Evolutionary conservation across 2,888 invertebrate genomes (phyloP).

Genomic region (Kuschelorhynchus macadamiae): DNA sequence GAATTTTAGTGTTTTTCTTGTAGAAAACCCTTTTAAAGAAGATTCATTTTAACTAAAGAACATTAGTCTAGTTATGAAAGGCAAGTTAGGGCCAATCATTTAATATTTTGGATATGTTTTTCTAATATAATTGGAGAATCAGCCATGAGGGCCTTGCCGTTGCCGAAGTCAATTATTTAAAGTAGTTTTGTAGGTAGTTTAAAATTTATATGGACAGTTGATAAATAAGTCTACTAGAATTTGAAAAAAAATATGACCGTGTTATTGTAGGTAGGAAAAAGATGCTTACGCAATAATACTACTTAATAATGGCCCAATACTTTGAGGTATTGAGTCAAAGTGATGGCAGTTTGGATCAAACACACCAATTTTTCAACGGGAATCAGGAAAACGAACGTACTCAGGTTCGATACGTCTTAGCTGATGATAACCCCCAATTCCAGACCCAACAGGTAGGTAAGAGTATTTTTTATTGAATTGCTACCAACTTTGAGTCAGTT

Average conservation of each 20-base stretch:
- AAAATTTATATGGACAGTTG: too few relatives aligned
- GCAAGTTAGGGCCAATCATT: too few relatives aligned
- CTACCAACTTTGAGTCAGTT: neutral
- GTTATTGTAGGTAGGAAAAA: constrained; percentile 8
- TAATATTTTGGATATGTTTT: too few relatives aligned
- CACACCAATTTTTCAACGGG: constrained; percentile 74
- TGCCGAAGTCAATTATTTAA: neutral
- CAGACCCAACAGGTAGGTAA: constrained; percentile 60
- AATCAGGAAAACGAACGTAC: constrained; percentile 65
- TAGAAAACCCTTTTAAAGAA: neutral
- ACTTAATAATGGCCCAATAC: constrained; percentile 77
- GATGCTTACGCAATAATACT: constrained; percentile 5
- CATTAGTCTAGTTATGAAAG: too few relatives aligned
- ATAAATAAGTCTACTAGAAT: too few relatives aligned
- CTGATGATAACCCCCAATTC: constrained; percentile 61
- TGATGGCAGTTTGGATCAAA: constrained; percentile 71
- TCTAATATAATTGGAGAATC: too few relatives aligned
- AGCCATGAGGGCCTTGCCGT: too few relatives aligned
- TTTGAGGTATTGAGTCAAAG: constrained; percentile 76
- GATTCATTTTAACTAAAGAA: neutral
- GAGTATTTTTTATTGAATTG: neutral
- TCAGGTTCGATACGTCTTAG: constrained; percentile 64
- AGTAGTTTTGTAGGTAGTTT: neutral
- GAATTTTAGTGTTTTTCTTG: neutral
- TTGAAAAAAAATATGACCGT: too few relatives aligned